These are phyloP conservation scores for Gortyna flavago DNA, from an alignment of 2,888 invertebrate species.

Conservation along the genomic window DNA sequence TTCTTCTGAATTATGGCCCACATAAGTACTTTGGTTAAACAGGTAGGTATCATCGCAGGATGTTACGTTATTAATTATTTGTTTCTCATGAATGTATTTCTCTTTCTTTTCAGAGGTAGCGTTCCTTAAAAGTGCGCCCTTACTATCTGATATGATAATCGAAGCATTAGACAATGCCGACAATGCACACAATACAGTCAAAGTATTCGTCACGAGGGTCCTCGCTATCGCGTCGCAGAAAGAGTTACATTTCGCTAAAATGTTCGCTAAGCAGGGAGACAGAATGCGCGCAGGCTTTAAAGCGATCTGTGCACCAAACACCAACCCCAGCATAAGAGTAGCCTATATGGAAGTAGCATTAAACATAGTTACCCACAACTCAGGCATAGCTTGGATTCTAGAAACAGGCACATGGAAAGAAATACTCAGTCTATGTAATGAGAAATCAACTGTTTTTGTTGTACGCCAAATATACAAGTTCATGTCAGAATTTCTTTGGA, in stretches of 20 bases:
- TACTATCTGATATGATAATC: slow-evolving; percentile 77
- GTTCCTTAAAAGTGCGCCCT: slow-evolving; percentile 72
- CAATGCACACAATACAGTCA: slow-evolving; percentile 79
- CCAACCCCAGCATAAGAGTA: slow-evolving; percentile 91
- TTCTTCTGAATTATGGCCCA: background rate
- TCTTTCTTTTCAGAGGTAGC: slow-evolving; percentile 79
- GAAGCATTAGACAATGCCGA: slow-evolving; percentile 74
- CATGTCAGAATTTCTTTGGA: slow-evolving; percentile 90
- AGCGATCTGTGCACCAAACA: slow-evolving; percentile 75
- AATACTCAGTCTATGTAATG: slow-evolving; percentile 91
- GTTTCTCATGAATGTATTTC: slow-evolving; percentile 8
- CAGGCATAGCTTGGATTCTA: slow-evolving; percentile 92
- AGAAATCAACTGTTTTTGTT: slow-evolving; percentile 93
- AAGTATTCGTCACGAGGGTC: slow-evolving; percentile 91
- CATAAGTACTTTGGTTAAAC: background rate
- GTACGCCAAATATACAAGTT: slow-evolving; percentile 92
- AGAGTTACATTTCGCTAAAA: slow-evolving; percentile 90
- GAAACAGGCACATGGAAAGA: slow-evolving; percentile 91
- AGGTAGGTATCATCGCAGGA: background rate
- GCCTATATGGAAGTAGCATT: slow-evolving; percentile 92
- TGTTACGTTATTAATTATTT: background rate
- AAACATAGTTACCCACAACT: slow-evolving; percentile 90
- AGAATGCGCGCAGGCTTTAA: slow-evolving; percentile 74
- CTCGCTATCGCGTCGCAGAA: slow-evolving; percentile 90
- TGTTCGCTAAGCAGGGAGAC: slow-evolving; percentile 82